Conservation (phyloP, 2,113 vertebrate species). For the Pteropus alecto region DNA sequence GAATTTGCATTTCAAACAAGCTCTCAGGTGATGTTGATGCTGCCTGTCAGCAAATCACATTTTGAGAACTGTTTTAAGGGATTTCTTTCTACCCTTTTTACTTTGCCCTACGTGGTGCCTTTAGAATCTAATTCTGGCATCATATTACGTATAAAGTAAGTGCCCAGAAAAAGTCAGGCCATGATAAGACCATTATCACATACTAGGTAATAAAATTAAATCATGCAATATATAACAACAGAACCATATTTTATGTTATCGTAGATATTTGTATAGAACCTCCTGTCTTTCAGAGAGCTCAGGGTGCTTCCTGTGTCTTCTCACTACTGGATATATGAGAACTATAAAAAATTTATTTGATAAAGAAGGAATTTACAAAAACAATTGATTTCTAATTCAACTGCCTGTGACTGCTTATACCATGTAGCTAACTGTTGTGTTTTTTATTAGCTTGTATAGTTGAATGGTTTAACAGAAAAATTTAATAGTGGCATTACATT, state of each 20-base stretch:
- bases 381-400: neutral
- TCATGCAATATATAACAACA: neutral
- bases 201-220: neutral
- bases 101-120: neutral
- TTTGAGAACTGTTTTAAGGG: neutral
- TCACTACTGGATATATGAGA: neutral
- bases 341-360: neutral
- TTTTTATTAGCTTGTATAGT: neutral
- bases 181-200: neutral
- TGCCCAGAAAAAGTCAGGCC: neutral
- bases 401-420: neutral
- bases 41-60: neutral
- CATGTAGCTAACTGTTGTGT: neutral
- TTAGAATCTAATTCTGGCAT: neutral
- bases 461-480: neutral
- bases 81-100: neutral
- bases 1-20: neutral
- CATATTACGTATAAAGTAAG: neutral
- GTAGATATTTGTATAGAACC: neutral
- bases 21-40: neutral
- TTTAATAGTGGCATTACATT: neutral
- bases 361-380: conserved; percentile 19
- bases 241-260: neutral
- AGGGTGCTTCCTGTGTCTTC: neutral
- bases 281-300: neutral